Evolutionary conservation across 1,140 invertebrate genomes (phyloP), one percentile per base, ranked within the genome.

Genomic region (Habropoda laboriosa): DNA sequence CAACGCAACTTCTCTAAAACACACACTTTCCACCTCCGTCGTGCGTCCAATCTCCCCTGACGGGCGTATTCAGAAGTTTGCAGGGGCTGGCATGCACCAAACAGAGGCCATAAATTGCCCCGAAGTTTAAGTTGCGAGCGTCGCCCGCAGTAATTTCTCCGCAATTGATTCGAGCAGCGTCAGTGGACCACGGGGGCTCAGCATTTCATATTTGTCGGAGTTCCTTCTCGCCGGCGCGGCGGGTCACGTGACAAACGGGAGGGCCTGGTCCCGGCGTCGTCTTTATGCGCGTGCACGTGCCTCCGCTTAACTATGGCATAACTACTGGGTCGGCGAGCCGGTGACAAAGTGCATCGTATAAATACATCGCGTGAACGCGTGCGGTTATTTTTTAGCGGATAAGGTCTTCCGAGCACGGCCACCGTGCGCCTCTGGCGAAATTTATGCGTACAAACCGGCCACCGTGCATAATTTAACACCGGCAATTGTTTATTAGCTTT

Each of bases 221-320:
- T 32, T 70, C 42, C 75, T 70, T 60, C 53, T 70, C n/a, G n/a
- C n/a, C n/a, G n/a, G 75, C 27, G n/a, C 66, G 42, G 5, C 21
- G 55, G 4, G n/a, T 49, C 32, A 21, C 35, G 18, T 77, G 66
- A 77, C 40, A 68, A 77, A 77, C 66, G 75, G 13, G n/a, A 49
- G 42, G 45, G 42, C 42, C 53, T 24, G 42, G 64, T 16, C 42
- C 21, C 16, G 16, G 55, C 32, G 53, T 71, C 66, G 75, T 77
- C 75, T 77, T 77, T 77, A 77, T 71, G 75, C 75, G 35, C 55
- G 75, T 77, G 75, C 75, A 77, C 75, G 75, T 77, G 75, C 66
- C 66, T 60, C 66, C 66, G 66, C 66, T 70, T 77, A 77, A 77
- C 75, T 77, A 77, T 60, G 75, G 75, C 66, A 51, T 60, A 77